Conservation (phyloP, 2,888 invertebrate species). For the Cabera pusaria region DNA sequence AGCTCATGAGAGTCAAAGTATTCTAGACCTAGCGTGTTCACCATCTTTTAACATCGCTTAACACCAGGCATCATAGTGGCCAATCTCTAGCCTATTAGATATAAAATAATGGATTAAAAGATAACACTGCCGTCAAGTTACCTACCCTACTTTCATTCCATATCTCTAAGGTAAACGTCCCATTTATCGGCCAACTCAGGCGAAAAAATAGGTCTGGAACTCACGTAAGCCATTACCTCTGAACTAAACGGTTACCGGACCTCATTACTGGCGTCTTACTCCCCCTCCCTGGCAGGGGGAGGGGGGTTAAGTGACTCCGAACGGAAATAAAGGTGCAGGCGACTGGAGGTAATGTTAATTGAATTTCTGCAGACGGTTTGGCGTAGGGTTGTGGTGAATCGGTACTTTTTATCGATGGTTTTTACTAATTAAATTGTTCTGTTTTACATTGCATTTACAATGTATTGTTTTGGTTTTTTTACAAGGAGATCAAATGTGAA, state of each 20-base stretch:
- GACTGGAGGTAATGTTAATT: conserved; percentile 84
- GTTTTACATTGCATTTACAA: too few relatives aligned
- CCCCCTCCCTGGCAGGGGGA: conserved; percentile 36
- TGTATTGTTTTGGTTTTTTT: too few relatives aligned
- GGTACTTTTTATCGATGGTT: conserved; percentile 33
- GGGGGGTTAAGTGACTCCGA: conserved; percentile 77
- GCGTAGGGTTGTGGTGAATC: conserved; percentile 46
- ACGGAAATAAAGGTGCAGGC: conserved; percentile 84
- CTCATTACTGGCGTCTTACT: conserved; percentile 77
- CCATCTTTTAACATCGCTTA: too few relatives aligned
- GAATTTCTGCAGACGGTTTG: conserved; percentile 81
- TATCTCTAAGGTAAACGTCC: conserved; percentile 33
- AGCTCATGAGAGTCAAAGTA: too few relatives aligned
- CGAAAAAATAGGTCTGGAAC: conserved; percentile 49
- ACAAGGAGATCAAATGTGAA: too few relatives aligned
- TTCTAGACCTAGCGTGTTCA: too few relatives aligned
- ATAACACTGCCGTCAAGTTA: conserved; percentile 13
- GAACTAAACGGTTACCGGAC: conserved; percentile 80
- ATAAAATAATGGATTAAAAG: too few relatives aligned
- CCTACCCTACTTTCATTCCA: conserved; percentile 13
- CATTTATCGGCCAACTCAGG: conserved; percentile 37
- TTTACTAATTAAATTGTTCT: too few relatives aligned
- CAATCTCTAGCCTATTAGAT: too few relatives aligned
- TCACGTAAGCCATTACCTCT: conserved; percentile 79
- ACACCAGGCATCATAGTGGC: too few relatives aligned